phyloP scores from a whole-genome alignment of 1,140 invertebrate genomes.

The Drosophila cardini region DNA sequence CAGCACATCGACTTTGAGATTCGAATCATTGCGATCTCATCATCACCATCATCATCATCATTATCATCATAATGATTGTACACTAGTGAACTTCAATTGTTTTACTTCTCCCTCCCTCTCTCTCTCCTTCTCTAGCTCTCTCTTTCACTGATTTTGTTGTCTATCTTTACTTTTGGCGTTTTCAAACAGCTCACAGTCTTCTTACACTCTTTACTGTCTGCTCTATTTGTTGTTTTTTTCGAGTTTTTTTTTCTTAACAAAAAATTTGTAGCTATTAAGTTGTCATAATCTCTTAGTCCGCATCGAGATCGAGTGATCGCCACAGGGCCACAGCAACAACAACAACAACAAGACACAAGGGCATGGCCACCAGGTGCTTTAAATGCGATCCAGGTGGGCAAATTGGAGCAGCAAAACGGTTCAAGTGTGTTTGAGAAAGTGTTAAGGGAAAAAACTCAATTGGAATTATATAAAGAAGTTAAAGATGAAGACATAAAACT shows the following conservation, averaged over 20 bases:
- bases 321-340: slow-evolving; percentile 27
- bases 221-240: slow-evolving; percentile 71
- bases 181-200: slow-evolving; percentile 54
- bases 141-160: slow-evolving; percentile 47
- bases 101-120: slow-evolving; percentile 36
- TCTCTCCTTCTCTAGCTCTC: slow-evolving; percentile 38
- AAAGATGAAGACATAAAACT: too few species aligned
- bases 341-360: slow-evolving; percentile 19
- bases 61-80: slow-evolving; percentile 59
- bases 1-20: slow-evolving; percentile 50
- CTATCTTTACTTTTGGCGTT: slow-evolving; percentile 66
- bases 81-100: slow-evolving; percentile 76
- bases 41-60: slow-evolving; percentile 42
- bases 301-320: slow-evolving; percentile 58
- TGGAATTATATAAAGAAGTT: too few species aligned
- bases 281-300: slow-evolving; percentile 70
- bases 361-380: slow-evolving; percentile 45
- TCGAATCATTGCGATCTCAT: slow-evolving; percentile 48
- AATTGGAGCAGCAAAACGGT: slow-evolving; percentile 35
- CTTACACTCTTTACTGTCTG: slow-evolving; percentile 52
- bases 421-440: slow-evolving; percentile 4
- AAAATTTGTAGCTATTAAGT: slow-evolving; percentile 77
- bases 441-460: neutral
- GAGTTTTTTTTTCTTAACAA: neutral
- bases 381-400: slow-evolving; percentile 47